Percentiles rank a stretch among this genome's conserved stretches.
Evolutionary conservation across 2,113 vertebrate species (phyloP).

Genomic region (Hystrix cristata): DNA sequence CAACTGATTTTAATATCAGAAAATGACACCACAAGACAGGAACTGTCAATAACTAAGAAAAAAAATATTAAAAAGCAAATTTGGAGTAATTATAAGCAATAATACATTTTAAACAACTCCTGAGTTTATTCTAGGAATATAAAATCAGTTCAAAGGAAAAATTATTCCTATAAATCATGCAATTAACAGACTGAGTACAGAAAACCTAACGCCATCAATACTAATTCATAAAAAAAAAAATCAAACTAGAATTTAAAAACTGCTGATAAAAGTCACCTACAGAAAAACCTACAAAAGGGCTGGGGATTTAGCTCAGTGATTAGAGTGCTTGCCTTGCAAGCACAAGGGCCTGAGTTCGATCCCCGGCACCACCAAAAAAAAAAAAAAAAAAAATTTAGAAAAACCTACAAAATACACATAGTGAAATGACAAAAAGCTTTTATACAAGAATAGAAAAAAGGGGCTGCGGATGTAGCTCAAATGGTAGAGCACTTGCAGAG

Average conservation of each 20-base stretch:
- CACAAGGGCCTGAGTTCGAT: too few species aligned
- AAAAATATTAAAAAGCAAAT: neutral
- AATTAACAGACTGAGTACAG: neutral
- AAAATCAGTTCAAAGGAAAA: slow-evolving; percentile 15
- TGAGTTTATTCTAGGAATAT: neutral
- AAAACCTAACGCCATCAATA: slow-evolving; percentile 26
- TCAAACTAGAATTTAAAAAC: slow-evolving; percentile 35
- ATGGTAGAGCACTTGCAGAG: too few species aligned
- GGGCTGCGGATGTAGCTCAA: too few species aligned
- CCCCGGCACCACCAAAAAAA: too few species aligned
- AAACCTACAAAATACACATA: neutral
- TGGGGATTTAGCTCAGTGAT: too few species aligned
- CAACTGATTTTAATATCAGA: neutral
- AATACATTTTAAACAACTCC: slow-evolving; percentile 49
- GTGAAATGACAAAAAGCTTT: neutral
- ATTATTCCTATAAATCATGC: slow-evolving; percentile 24
- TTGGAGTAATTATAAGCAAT: neutral
- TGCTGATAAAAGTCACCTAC: neutral
- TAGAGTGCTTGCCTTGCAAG: too few species aligned
- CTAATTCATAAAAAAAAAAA: slow-evolving; percentile 5
- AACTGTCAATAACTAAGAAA: neutral
- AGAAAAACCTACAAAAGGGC: neutral
- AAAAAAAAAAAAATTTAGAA: too few species aligned
- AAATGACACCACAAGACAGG: neutral
- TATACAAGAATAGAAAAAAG: neutral